These are phyloP conservation scores for Babyrousa celebensis DNA, from an alignment of 2,797 vertebrate genomes.

Conservation along the genomic window DNA sequence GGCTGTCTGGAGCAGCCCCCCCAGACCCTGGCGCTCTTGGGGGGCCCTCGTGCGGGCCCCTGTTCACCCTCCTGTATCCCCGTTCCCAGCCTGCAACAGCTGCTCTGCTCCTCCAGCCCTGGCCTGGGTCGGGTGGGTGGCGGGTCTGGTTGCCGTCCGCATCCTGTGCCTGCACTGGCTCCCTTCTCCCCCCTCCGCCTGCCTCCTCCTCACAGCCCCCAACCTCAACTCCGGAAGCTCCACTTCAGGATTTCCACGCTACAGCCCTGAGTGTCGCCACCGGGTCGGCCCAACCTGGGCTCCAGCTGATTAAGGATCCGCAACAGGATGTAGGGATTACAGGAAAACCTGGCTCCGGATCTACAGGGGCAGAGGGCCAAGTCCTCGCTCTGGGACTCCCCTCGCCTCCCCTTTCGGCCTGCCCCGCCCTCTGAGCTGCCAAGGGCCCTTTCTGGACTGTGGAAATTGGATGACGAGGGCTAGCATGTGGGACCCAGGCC, in stretches of 20 bases:
- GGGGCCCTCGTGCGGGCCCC: not conserved
- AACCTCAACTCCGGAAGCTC: conserved; percentile 74
- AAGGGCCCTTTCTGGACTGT: conserved; percentile 24
- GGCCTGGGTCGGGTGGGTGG: conserved; percentile 15
- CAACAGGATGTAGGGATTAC: conserved; percentile 93
- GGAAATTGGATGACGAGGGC: not conserved
- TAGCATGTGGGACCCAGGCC: not conserved
- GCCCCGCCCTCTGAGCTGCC: not conserved
- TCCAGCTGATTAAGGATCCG: conserved; percentile 92
- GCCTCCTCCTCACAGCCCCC: conserved; percentile 57
- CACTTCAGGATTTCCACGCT: conserved; percentile 82
- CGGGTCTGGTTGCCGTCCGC: conserved; percentile 73
- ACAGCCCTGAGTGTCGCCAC: conserved; percentile 82
- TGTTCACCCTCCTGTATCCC: not conserved
- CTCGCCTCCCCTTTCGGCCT: conserved; percentile 70
- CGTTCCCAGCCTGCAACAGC: conserved; percentile 76
- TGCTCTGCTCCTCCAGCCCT: conserved; percentile 80
- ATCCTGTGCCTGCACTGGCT: conserved; percentile 62
- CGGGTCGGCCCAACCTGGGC: conserved; percentile 87
- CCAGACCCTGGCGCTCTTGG: conserved; percentile 61
- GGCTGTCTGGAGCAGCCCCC: conserved; percentile 78
- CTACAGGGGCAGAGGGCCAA: conserved; percentile 90
- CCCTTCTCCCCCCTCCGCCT: conserved; percentile 70
- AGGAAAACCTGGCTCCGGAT: conserved; percentile 91
- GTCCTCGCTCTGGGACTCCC: conserved; percentile 84